Base-by-base conservation (phyloP, 2,888 invertebrate species). In the Rhingia rostrata region DNA sequence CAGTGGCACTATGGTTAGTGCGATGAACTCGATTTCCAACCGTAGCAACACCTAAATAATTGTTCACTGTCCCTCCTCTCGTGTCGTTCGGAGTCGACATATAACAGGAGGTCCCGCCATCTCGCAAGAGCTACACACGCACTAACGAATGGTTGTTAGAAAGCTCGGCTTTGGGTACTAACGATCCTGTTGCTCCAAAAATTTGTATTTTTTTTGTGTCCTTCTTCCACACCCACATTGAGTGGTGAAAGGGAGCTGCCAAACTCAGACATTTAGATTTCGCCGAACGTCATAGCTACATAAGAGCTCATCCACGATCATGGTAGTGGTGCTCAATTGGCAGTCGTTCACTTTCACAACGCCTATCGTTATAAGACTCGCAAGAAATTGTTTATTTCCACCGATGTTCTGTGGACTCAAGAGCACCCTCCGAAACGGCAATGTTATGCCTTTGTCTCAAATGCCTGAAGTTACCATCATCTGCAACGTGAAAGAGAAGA, bases 381-480 rank as follows among this genome's bases (percentile, higher is more conserved):
- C 88, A 99, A 98, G 92, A 99, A 99, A 92, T 93, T 99, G 73
- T 99, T 99, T 92, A 97, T 99, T 90, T 99, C 99, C 47, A n/a
- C 97, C 98, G 43, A 94, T 99, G 73, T 99, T 99, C 92, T 99
- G 99, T 91, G 99, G 99, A 90, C 98, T 97, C 92, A 99, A 98
- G 93, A 98, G 98, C 92, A 94, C 93, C 53, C 93, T 95, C 75
- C 95, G 95, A 93, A 95, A 95, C 89, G 95, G 94, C 93, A 99
- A 99, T 94, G 98, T 99, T 51, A 96, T 99, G 94, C 99, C 99
- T 10, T 95, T 99, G 87, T 98, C 99, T 87, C 93, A 95, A 80
- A 99, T 99, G 98, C 99, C 99, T 90, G 99, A 99, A 93, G 99
- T 99, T 94, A 99, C 99, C 74, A 98, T 99, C 91, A 96, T 99